Conservation (phyloP, 2,888 invertebrate genomes). For the Tipula unca region DNA sequence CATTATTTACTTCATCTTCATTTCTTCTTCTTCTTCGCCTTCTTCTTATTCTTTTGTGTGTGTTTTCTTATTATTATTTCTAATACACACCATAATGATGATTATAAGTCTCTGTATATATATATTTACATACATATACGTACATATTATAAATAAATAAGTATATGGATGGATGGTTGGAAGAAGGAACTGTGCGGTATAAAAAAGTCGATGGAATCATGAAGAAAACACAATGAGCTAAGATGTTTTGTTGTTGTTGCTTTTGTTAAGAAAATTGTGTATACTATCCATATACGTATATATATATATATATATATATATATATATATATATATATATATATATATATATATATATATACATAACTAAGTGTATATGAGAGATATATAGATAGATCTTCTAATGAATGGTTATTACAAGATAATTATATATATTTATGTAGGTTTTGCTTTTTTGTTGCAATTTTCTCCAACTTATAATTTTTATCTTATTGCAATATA, state of each 20-base stretch:
- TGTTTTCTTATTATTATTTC: neutral
- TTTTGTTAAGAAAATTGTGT: neutral
- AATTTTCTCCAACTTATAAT: neutral
- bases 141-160: neutral
- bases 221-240: neutral
- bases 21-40: neutral
- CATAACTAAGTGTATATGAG: neutral
- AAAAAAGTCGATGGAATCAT: neutral
- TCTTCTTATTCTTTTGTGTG: neutral
- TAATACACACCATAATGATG: neutral
- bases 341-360: neutral
- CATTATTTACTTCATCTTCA: neutral
- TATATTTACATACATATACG: neutral
- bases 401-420: conserved; percentile 14
- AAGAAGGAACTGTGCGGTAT: neutral
- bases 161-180: neutral
- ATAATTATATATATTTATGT: neutral
- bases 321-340: neutral
- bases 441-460: neutral
- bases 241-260: neutral
- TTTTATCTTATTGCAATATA: neutral
- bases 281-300: too few species aligned
- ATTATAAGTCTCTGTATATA: neutral
- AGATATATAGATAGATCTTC: neutral
- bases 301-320: neutral